Conservation (phyloP, 1,140 invertebrate genomes). For the Drosophila ambigua region DNA sequence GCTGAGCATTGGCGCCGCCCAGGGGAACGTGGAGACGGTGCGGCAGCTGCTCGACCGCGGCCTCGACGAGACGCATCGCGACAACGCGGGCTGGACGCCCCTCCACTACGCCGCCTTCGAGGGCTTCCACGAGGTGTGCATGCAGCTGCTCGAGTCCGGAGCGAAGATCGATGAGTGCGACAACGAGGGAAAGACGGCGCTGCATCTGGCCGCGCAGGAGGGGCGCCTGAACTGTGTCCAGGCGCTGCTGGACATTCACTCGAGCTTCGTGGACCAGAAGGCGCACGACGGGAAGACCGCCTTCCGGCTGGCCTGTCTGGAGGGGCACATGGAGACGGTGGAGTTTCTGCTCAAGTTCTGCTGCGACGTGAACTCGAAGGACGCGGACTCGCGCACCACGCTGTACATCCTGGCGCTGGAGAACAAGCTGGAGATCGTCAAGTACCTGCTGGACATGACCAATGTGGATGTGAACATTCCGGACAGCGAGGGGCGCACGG, state of each 20-base stretch:
- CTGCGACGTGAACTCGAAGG: slow-evolving; percentile 94
- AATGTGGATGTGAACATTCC: slow-evolving; percentile 93
- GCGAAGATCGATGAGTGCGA: slow-evolving; percentile 95
- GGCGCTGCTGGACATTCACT: slow-evolving; percentile 76
- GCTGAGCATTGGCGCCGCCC: slow-evolving; percentile 93
- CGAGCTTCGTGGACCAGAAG: slow-evolving; percentile 90
- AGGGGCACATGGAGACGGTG: slow-evolving; percentile 92
- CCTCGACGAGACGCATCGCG: slow-evolving; percentile 94
- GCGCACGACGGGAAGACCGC: slow-evolving; percentile 98
- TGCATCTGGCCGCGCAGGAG: slow-evolving; percentile 95
- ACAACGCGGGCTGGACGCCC: slow-evolving; percentile 97
- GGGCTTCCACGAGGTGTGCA: slow-evolving; percentile 94
- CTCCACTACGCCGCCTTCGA: slow-evolving; percentile 97
- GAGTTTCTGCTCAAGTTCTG: slow-evolving; percentile 89
- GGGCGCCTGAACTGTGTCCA: slow-evolving; percentile 86
- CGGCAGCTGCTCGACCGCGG: slow-evolving; percentile 94
- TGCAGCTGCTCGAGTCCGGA: slow-evolving; percentile 94
- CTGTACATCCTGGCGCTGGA: slow-evolving; percentile 96
- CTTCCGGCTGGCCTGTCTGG: slow-evolving; percentile 87
- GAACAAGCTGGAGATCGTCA: slow-evolving; percentile 93
- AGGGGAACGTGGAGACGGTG: slow-evolving; percentile 94
- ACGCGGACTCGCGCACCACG: slow-evolving; percentile 96
- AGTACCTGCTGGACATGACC: slow-evolving; percentile 91
- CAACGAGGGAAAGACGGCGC: slow-evolving; percentile 96
- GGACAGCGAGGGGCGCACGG: slow-evolving; percentile 95